Evolutionary conservation across 2,888 invertebrate genomes (phyloP), one percentile per base, ranked within the genome.

Genomic region (Ichneumon xanthorius): DNA sequence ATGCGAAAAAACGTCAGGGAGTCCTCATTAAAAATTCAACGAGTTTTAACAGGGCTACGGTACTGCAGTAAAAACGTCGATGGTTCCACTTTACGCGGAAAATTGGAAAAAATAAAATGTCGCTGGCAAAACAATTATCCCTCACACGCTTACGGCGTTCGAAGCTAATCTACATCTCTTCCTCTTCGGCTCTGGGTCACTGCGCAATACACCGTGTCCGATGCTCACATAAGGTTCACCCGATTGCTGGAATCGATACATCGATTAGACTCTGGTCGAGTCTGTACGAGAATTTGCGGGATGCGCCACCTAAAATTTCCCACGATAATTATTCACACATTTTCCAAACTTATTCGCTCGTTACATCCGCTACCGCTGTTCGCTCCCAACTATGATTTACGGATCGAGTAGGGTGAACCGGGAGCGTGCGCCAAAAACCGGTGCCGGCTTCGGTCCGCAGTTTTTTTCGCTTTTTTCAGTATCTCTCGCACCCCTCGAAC

Each of bases 401-500:
- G 26, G 19, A 22, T 19, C 1, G 61, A 16, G 45, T 3, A 61
- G 30, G 61, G 30, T 14, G 22, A 11, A 30, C 30, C 19, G 7
- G 19, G 53, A n/a, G 6, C 53, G n/a, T 19, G 53, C 19, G 53
- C 53, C 53, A 53, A 53, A 53, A 53, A 53, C 53, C 19, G 6
- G 53, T 53, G 53, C 7, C 22, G 26, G 30, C 30, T 26, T 14
- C 14, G 22, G 30, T 30, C 61, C 0, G 11, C 61, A 30, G 14
- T 30, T 63, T 63, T 48, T 22, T 19, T 19, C n/a, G 50, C 58
- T 30, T 16, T 45, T 45, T 45, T 45, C 14, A 3, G 9, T 48
- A 70, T 22, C 68, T 45, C 37, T 37, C 19, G 71, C n/a, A 53
- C 48, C 71, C 71, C 79, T 72, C 33, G 71, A 80, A 80, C 63